Conservation (phyloP, 2,888 invertebrate genomes). For the Gymnocheta viridis region DNA sequence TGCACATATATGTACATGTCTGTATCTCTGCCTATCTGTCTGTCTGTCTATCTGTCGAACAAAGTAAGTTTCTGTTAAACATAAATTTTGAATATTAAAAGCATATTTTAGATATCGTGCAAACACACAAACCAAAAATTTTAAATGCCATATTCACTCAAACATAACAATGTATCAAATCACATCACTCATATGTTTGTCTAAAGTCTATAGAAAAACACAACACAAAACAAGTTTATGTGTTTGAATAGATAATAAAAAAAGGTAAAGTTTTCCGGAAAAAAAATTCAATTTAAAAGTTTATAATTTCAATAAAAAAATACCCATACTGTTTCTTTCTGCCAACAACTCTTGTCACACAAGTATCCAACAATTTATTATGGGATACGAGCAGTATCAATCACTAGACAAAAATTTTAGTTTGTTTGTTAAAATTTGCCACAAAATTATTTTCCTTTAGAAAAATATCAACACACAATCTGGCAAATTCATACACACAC, state of each 20-base stretch:
- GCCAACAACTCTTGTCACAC: not conserved
- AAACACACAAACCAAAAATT: not conserved
- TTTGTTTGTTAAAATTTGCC: conserved; percentile 51
- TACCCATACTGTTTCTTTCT: not conserved
- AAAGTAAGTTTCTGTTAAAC: conserved; percentile 35
- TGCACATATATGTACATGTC: not conserved
- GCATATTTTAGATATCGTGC: conserved; percentile 25
- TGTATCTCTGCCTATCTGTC: not conserved
- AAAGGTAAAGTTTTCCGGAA: conserved; percentile 9
- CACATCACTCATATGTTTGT: not conserved
- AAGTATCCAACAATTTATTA: conserved; percentile 7
- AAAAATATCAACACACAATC: conserved; percentile 5
- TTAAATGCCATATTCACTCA: not conserved
- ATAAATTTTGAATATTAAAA: conserved; percentile 56
- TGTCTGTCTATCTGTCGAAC: not conserved
- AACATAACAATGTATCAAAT: not conserved
- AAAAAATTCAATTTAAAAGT: conserved; percentile 62
- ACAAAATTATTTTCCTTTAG: conserved; percentile 51
- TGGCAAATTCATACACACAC: not conserved
- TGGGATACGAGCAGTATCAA: conserved; percentile 28
- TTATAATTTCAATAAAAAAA: conserved; percentile 50
- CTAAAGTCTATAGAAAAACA: not conserved
- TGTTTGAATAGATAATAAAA: not conserved
- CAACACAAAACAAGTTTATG: not conserved
- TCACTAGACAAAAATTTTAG: conserved; percentile 4